Evolutionary conservation across 1,140 invertebrate genomes (phyloP), one percentile per base, ranked within the genome.

Genomic region (Ctenoplectra terminalis): DNA sequence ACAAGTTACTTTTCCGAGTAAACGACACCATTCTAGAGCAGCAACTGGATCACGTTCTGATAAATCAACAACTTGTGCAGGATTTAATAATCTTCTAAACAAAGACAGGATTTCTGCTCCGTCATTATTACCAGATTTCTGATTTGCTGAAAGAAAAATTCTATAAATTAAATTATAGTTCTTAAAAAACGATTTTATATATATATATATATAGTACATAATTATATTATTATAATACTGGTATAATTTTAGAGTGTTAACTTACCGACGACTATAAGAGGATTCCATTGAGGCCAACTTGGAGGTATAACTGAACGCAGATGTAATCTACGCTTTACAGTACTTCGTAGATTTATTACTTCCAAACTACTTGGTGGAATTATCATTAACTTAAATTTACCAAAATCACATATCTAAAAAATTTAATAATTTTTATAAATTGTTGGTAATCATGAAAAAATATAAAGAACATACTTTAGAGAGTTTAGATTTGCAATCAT

Each of bases 101-200:
- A 96, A 94, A 31, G 97, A 96, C 20, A 99, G 93, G 20, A 99
- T 95, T 91, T 96, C 94, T 69, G 96, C 96, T 31, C 97, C 97
- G 86, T 98, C 97, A 89, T 96, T 97, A 91, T 97, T 98, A 4
- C 98, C 98, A 86, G 98, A 98, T 92, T 98, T 98, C 80, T 96
- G 95, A 92, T 99, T 99, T 15, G 96, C 98, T 96, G 48, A 26
- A 90, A 79, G 31, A 29, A 50, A 73, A 75, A 37, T 75, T 82
- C 58, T 43, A 26, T 69, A 69, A 58, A 11, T 63, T n/a, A 9
- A 11, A 46, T 20, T 46, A 29, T 8, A 50, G 52, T 61, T 23
- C 1, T 74, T 3, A 52, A 34, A 75, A 78, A 80, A 66, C 31
- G 17, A 60, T 61, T 60, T n/a, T n/a, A 2, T 9, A 31, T 20